phyloP scores from a whole-genome alignment of 2,113 vertebrate species.

The Monarcha castaneiventris region DNA sequence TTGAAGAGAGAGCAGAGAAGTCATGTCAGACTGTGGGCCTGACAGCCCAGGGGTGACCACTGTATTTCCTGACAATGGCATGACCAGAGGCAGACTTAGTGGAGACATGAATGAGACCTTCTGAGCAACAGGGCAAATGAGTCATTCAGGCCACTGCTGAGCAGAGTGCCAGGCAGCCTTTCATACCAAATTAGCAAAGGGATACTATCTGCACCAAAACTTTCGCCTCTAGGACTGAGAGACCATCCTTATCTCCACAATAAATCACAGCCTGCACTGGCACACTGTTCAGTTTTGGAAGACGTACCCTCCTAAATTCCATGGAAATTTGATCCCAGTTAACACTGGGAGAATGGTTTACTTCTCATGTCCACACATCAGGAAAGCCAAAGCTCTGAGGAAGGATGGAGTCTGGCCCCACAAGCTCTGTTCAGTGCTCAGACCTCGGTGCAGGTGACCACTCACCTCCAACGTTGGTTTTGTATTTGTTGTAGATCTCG shows the following conservation, averaged over 20 bases:
- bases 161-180: neutral
- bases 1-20: neutral
- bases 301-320: rapidly evolving
- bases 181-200: neutral
- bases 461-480: conserved; percentile 89
- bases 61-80: neutral
- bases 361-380: neutral
- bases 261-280: neutral
- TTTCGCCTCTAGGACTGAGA: neutral
- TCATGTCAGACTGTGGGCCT: neutral
- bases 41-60: neutral
- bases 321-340: neutral
- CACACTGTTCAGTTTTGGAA: neutral
- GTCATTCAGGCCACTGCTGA: neutral
- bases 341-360: neutral
- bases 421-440: neutral
- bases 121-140: neutral
- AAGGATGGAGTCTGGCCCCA: neutral
- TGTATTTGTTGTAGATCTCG: conserved; percentile 93
- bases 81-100: neutral
- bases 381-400: neutral
- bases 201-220: neutral
- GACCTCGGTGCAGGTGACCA: neutral
- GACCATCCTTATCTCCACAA: rapidly evolving
- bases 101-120: neutral